Base-by-base conservation (phyloP, 1,140 invertebrate genomes). In the Bombus superbus region DNA sequence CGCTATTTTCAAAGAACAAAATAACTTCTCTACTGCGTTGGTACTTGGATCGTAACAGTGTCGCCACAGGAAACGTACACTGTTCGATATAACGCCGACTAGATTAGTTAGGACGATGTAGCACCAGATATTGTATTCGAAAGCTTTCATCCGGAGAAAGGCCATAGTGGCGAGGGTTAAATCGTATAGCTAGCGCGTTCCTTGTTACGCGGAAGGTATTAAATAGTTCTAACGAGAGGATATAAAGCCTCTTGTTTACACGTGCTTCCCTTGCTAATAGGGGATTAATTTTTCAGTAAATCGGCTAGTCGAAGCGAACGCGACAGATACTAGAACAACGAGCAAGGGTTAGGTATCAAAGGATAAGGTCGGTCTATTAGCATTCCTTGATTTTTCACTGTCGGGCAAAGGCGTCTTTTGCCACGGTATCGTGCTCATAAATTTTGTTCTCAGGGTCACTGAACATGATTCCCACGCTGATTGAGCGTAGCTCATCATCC, bases 391-490 rank as follows among this genome's bases (percentile, higher is more conserved):
- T 69, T 59, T 79, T 59, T 68, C 53, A 11, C 53, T 13, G 68
- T 11, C 40, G 3, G 25, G 15, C 13, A 18, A 4, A 62, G 28
- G 57, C 77, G 53, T 42, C 59, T 53, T 81, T 81, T 22, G 38
- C 32, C 62, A 25, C n/a, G 44, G 42, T 68, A 59, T 85, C 53
- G 28, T 42, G 76, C 71, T 86, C 64, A 72, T 88, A 88, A 88
- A 88, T 88, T 86, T 88, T 72, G 47, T 77, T 86, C 81, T 87
- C 66, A 75, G 82, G 81, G 77, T 82, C 84, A 72, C 75, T 32
- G 53, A 69, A 42, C 88, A 68, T 32, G 79, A 72, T 90, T 90
- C 89, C 86, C 88, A 90, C 81, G 86, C 83, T 87, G 83, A 90
- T 90, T 84, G 88, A 86, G 71, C 83, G 44, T 76, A 85, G 64